phyloP scores from a whole-genome alignment of 2,888 invertebrate species.

The Cephus pygmeus region DNA sequence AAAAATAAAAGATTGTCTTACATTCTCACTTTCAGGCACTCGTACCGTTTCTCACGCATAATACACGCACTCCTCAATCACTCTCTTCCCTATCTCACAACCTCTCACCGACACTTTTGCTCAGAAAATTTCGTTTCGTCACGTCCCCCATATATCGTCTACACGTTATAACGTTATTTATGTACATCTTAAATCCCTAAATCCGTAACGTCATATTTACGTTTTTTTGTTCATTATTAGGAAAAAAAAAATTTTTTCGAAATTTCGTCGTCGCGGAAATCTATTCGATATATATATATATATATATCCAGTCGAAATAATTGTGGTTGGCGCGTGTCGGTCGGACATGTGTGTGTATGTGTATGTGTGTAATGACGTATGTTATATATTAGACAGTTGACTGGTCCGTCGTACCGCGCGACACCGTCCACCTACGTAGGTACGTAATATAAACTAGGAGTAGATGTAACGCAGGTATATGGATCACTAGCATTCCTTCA shows the following conservation, averaged over 20 bases:
- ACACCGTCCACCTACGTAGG: not conserved
- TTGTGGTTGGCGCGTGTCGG: not conserved
- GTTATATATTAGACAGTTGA: not conserved
- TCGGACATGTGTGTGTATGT: not conserved
- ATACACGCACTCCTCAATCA: not conserved
- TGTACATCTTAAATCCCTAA: constrained; percentile 31
- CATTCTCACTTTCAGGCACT: not conserved
- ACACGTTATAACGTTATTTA: constrained; percentile 24
- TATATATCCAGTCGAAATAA: not conserved
- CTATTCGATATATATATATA: not conserved
- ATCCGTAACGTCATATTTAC: constrained; percentile 15
- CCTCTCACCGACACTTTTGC: not conserved
- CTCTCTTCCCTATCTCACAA: not conserved
- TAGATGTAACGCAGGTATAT: not conserved
- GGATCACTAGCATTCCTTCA: not conserved
- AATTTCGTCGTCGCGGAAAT: not conserved
- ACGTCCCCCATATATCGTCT: constrained; percentile 7
- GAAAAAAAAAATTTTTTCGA: not conserved
- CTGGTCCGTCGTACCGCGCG: not conserved
- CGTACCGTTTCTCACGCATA: not conserved
- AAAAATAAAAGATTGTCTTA: not conserved
- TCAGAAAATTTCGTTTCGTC: constrained; percentile 12
- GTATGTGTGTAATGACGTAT: not conserved
- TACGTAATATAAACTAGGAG: not conserved
- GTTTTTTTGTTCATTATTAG: constrained; percentile 13